Evolutionary conservation across 2,888 invertebrate genomes (phyloP).

Genomic region (Mimachlamys varia): DNA sequence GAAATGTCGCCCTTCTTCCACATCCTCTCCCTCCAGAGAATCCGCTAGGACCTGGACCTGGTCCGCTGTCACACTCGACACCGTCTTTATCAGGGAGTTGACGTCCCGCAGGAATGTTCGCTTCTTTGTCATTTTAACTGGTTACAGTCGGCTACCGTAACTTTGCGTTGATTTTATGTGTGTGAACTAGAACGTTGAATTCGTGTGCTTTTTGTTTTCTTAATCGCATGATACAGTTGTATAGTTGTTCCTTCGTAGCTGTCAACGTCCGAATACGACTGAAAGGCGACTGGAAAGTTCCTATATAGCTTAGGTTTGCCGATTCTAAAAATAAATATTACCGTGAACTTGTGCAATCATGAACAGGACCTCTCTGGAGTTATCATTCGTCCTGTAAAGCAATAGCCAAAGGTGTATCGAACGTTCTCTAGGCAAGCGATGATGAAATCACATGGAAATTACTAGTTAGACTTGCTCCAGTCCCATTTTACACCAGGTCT

Average conservation of each 20-base stretch:
- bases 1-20: conserved; percentile 40
- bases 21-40: conserved; percentile 53
- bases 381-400: neutral
- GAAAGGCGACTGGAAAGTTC: neutral
- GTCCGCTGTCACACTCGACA: neutral
- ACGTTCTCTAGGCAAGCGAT: neutral
- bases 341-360: neutral
- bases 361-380: neutral
- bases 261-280: neutral
- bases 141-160: neutral
- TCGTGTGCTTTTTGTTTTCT: neutral
- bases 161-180: neutral
- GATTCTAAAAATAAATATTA: conserved; percentile 26
- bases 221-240: neutral
- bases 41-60: neutral
- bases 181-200: neutral
- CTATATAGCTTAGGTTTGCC: neutral
- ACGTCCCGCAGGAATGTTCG: conserved; percentile 9
- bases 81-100: neutral
- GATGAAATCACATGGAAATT: neutral
- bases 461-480: neutral
- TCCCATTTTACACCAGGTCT: neutral
- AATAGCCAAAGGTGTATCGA: neutral
- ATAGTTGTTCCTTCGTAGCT: neutral
- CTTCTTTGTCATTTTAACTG: neutral